These are phyloP conservation scores for Phenganax subtilis DNA, from an alignment of 92 coral and sea anemone genomes.

Conservation along the genomic window DNA sequence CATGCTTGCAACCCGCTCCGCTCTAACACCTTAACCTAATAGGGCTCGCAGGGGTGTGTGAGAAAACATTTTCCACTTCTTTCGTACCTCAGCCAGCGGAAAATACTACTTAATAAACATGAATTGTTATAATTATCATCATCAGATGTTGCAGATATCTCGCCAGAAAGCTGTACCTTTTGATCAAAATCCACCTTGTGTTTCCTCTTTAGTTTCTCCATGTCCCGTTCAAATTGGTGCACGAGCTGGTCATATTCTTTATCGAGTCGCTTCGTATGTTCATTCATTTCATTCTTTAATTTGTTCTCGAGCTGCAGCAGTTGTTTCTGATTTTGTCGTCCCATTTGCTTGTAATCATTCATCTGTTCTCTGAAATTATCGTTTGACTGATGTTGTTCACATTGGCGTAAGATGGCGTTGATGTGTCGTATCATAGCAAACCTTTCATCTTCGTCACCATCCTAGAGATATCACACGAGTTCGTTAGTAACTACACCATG, in stretches of 20 bases:
- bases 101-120: no score
- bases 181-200: conserved; percentile 95
- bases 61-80: no score
- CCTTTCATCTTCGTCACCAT: conserved; percentile 77
- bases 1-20: no score
- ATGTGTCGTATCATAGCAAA: conserved; percentile 96
- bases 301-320: conserved; percentile 71
- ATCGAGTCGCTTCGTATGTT: conserved; percentile 80
- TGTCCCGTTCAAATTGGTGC: conserved; percentile 89
- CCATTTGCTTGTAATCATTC: conserved; percentile 86
- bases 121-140: no score
- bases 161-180: conserved; percentile 39
- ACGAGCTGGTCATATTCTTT: conserved; percentile 90
- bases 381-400: conserved; percentile 73
- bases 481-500: neutral
- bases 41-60: no score
- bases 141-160: neutral
- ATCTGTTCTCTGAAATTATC: conserved; percentile 90
- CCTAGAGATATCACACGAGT: conserved; percentile 32
- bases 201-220: conserved; percentile 76
- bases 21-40: no score
- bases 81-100: no score
- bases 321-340: conserved; percentile 87
- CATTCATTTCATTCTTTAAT: conserved; percentile 89
- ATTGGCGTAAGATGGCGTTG: conserved; percentile 87